A percentile compares a stretch with the other conserved stretches of the same genome.
phyloP scores from a whole-genome alignment of 2,888 invertebrate genomes.

The Drosophila kuntzei region DNA sequence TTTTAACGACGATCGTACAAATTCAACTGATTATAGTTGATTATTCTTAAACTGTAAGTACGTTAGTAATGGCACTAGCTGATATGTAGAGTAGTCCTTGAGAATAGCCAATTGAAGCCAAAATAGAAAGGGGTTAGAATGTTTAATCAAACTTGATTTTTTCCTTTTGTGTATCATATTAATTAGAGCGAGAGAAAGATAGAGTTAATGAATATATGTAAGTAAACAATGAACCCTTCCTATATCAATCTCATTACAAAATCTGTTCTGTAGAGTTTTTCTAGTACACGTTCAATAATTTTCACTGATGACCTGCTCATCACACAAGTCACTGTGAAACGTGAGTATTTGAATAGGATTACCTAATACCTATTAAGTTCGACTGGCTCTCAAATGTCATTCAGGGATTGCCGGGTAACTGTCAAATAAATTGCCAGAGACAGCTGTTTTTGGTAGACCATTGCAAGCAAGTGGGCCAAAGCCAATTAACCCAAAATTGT shows the following conservation, averaged over 20 bases:
- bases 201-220: no score
- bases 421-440: conserved; percentile 34
- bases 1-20: conserved; percentile 2
- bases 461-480: conserved; percentile 49
- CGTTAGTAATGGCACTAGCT: conserved; percentile 4
- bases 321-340: conserved; percentile 12
- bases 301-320: conserved; percentile 2
- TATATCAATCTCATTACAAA: no score
- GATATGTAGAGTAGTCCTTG: not conserved
- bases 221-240: no score
- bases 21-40: conserved; percentile 14
- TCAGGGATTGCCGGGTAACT: conserved; percentile 18
- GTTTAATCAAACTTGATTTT: no score
- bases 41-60: conserved; percentile 5
- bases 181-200: no score
- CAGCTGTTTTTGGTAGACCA: conserved; percentile 38
- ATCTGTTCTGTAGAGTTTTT: no score
- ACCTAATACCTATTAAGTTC: conserved; percentile 12
- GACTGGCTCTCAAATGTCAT: conserved; percentile 32
- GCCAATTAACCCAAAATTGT: conserved; percentile 62
- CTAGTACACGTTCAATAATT: no score
- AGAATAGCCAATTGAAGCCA: not conserved
- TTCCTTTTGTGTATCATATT: no score
- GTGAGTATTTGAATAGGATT: conserved; percentile 20
- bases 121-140: no score